Conservation (phyloP, 2,113 vertebrate species). For the Pteropus alecto region DNA sequence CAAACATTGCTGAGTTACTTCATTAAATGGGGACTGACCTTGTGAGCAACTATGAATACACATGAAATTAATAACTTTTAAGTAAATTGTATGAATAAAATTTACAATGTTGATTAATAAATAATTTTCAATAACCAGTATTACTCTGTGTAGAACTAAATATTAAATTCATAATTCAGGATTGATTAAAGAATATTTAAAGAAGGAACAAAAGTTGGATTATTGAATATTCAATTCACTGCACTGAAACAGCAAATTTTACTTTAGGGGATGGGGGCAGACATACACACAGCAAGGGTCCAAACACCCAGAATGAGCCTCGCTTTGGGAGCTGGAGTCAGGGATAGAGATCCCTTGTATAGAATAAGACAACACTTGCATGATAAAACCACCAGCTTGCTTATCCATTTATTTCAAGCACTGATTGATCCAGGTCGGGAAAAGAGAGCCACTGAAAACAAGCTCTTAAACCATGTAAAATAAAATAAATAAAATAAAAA, state of each 20-base stretch:
- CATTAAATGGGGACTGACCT: not conserved
- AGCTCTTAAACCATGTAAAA: not conserved
- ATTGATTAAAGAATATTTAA: not conserved
- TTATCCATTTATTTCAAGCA: not conserved
- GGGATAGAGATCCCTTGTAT: not conserved
- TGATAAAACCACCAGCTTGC: not conserved
- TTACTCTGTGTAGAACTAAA: not conserved
- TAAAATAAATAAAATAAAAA: not conserved
- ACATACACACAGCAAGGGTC: not conserved
- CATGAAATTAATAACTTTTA: not conserved
- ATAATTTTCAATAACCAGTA: not conserved
- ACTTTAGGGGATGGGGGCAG: not conserved
- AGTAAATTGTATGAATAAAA: constrained; percentile 3
- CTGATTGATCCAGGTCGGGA: not conserved
- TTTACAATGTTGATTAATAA: not conserved
- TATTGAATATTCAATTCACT: not conserved
- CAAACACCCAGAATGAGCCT: not conserved
- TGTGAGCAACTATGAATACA: not conserved
- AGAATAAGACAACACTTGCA: not conserved
- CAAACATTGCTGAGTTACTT: not conserved
- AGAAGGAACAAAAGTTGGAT: not conserved
- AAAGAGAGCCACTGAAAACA: not conserved
- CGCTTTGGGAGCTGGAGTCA: not conserved
- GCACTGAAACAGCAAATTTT: not conserved
- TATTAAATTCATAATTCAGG: not conserved